A percentile compares a stretch with the other conserved stretches of the same genome.
Evolutionary conservation across 2,797 vertebrate species (phyloP).

Genomic region (Arrhamphus sclerolepis): DNA sequence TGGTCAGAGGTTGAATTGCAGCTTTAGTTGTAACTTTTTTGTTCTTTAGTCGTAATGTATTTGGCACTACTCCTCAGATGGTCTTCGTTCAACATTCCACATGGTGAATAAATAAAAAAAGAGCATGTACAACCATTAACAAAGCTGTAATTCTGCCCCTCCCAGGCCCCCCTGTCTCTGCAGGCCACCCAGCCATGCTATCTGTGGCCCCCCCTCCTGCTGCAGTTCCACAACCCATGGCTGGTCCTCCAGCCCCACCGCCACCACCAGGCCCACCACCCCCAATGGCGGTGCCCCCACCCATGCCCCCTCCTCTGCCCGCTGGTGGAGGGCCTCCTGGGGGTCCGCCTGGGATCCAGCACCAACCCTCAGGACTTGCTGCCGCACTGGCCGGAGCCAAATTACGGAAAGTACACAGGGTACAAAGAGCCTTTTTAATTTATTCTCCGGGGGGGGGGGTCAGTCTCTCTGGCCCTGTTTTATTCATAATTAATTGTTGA

Average conservation of each 20-base stretch:
- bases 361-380: slow-evolving; percentile 88
- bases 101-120: background rate
- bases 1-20: too few species aligned
- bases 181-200: slow-evolving; percentile 86
- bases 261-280: slow-evolving; percentile 83
- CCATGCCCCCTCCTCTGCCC: slow-evolving; percentile 88
- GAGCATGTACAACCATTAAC: slow-evolving; percentile 22
- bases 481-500: too few species aligned
- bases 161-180: slow-evolving; percentile 87
- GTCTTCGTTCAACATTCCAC: slow-evolving; percentile 19
- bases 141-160: slow-evolving; percentile 55
- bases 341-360: slow-evolving; percentile 80
- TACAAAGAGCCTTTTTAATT: slow-evolving; percentile 43
- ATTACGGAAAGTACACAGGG: slow-evolving; percentile 94
- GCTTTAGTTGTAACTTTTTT: background rate
- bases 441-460: too few species aligned
- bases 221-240: slow-evolving; percentile 75
- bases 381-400: slow-evolving; percentile 97
- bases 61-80: background rate
- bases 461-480: too few species aligned
- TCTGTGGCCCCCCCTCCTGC: slow-evolving; percentile 80
- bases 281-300: slow-evolving; percentile 79
- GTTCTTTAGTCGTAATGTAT: background rate
- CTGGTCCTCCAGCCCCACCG: slow-evolving; percentile 89
- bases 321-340: slow-evolving; percentile 82